Base-by-base conservation (phyloP, 2,797 vertebrate genomes). In the Gadopsis bispinosus region DNA sequence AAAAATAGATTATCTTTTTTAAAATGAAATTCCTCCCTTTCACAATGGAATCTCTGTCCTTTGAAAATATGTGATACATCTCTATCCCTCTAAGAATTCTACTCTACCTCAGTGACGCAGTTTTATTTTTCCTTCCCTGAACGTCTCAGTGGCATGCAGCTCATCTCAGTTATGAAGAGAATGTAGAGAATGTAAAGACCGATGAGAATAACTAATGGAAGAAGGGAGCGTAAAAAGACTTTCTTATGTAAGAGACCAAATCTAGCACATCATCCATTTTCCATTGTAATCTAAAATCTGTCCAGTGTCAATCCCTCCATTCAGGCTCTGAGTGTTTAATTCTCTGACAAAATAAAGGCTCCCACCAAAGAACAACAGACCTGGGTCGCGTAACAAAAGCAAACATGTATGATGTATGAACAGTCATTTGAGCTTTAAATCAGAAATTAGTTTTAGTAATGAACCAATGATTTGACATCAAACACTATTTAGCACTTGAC, bases 151-250 rank as follows among this genome's bases (percentile, higher is more conserved):
- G 80, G 81, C 75, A 93, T 83, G 83, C 56, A 31, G 79, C 63
- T 74, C 59, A 89, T 90, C 56, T 79, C 51, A 86, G 88, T 54
- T 87, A 90, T 87, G 90, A 79, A 35, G 50, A 68, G 85, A 91
- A 91, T 88, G 79, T 69, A 77, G 47, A 68, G 85, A 91, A 91
- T 88, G 79, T 69, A 77, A 59, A 85, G 60, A 74, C 50, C 65
- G 61, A 79, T 55, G 51, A 45, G 56, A 78, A 65, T 43, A 77
- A 67, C 51, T 61, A 68, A 71, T 11, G 53, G 31, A 76, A 41
- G 39, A 77, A 55, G 31, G 41, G 31, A 64, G 63, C 5, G 58
- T 55, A 63, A 84, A 81, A 17, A 60, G 48, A 62, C 43, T 48
- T 48, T 69, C 60, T 84, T 62, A 45, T 19, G 43, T 56, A 48